Evolutionary conservation across 2,888 invertebrate genomes (phyloP).

Genomic region (Sepioteuthis lessoniana): DNA sequence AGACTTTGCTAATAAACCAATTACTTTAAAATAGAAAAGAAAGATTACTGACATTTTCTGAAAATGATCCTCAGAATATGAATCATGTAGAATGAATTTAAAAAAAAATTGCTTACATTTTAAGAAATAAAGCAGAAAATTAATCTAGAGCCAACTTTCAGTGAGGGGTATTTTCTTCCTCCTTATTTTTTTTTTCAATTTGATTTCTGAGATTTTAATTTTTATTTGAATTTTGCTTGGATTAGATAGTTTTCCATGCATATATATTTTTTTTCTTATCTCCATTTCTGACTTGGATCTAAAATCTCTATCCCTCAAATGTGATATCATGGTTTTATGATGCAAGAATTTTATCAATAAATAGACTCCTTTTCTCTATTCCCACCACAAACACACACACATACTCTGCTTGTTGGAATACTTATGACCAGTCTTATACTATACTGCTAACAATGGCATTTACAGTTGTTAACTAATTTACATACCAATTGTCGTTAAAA

Average conservation of each 20-base stretch:
- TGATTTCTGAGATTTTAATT: background rate
- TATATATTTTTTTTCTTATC: background rate
- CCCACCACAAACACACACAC: no score
- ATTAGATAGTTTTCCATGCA: background rate
- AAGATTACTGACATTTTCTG: background rate
- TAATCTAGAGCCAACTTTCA: background rate
- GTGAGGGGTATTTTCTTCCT: background rate
- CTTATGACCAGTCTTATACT: no score
- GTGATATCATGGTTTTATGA: constrained; percentile 2
- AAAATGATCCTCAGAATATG: background rate
- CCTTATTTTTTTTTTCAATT: background rate
- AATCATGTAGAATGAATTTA: background rate
- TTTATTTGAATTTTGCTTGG: background rate
- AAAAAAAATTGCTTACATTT: background rate
- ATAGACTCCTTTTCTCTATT: background rate
- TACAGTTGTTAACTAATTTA: no score
- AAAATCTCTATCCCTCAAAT: background rate
- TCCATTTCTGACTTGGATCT: background rate
- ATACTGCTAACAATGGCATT: no score
- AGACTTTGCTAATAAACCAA: background rate
- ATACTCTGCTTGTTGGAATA: no score
- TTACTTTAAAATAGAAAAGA: constrained; percentile 23
- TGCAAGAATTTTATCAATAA: background rate
- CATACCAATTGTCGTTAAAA: no score
- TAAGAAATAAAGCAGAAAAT: background rate